These are phyloP conservation scores for Tiphia femorata DNA, from an alignment of 2,888 invertebrate genomes.

Conservation along the genomic window DNA sequence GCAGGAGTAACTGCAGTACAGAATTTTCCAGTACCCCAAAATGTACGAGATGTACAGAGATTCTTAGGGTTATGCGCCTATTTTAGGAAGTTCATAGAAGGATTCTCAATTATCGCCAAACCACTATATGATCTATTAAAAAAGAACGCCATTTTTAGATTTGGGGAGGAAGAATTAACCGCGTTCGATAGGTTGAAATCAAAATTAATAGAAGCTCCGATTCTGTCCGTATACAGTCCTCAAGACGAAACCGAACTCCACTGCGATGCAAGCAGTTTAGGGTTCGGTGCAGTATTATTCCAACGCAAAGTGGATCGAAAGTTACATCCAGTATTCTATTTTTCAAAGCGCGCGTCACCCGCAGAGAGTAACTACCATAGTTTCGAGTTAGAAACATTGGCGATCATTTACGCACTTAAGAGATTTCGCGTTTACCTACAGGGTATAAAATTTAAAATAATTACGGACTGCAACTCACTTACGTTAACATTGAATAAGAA, in stretches of 20 bases:
- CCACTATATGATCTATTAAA: not conserved
- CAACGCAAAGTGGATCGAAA: not conserved
- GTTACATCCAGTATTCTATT: not conserved
- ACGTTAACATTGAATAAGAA: conserved; percentile 44
- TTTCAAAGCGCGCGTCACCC: not conserved
- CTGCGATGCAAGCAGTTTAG: not conserved
- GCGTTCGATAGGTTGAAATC: not conserved
- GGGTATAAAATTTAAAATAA: not conserved
- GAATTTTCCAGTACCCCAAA: not conserved
- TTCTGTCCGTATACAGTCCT: not conserved
- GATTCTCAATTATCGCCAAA: not conserved
- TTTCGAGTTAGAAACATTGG: not conserved
- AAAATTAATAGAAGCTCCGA: not conserved
- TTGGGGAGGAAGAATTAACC: not conserved
- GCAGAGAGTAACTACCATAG: not conserved
- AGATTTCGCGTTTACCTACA: not conserved
- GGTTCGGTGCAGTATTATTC: not conserved
- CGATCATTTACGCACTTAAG: not conserved
- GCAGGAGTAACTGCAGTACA: not conserved
- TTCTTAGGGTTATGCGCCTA: not conserved
- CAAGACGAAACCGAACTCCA: not conserved
- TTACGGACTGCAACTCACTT: not conserved
- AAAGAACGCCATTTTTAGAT: not conserved
- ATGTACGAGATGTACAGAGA: not conserved
- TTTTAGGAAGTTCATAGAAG: conserved; percentile 1